Evolutionary conservation across 30 jellyfish, hydroid and myxozoan species (phyloP).

Genomic region (Chironex yamaguchii): DNA sequence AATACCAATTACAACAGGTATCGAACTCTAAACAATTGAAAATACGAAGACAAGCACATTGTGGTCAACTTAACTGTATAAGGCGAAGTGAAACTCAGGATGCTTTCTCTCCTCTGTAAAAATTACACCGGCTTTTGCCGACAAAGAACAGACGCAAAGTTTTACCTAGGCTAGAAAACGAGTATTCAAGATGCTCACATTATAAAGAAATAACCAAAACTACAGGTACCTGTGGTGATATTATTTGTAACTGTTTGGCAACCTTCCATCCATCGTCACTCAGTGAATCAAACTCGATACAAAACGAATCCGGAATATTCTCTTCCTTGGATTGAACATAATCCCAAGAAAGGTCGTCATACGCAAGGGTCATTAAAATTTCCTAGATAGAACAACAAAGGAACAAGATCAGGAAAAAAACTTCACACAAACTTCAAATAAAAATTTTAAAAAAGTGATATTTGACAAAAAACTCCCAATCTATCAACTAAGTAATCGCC

Average conservation of each 20-base stretch:
- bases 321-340: conserved; percentile 66
- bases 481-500: too few species aligned
- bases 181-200: background rate
- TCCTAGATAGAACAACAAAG: too few species aligned
- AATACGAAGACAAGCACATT: too few species aligned
- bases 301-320: conserved; percentile 73
- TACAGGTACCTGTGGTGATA: conserved; percentile 87
- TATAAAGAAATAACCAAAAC: background rate
- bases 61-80: too few species aligned
- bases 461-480: too few species aligned
- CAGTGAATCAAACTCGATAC: conserved; percentile 86
- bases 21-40: too few species aligned
- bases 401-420: too few species aligned
- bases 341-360: conserved; percentile 97
- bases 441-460: too few species aligned
- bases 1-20: too few species aligned
- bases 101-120: background rate
- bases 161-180: too few species aligned
- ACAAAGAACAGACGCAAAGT: background rate
- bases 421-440: background rate
- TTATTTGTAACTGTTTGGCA: conserved; percentile 87
- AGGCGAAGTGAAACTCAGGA: too few species aligned
- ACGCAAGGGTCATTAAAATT: conserved; percentile 64
- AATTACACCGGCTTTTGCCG: background rate
- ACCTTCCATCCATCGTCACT: conserved; percentile 63